A percentile compares a stretch with the other conserved stretches of the same genome.
Conservation (phyloP, 2,797 vertebrate species). For the Gymnothorax reevesii region DNA sequence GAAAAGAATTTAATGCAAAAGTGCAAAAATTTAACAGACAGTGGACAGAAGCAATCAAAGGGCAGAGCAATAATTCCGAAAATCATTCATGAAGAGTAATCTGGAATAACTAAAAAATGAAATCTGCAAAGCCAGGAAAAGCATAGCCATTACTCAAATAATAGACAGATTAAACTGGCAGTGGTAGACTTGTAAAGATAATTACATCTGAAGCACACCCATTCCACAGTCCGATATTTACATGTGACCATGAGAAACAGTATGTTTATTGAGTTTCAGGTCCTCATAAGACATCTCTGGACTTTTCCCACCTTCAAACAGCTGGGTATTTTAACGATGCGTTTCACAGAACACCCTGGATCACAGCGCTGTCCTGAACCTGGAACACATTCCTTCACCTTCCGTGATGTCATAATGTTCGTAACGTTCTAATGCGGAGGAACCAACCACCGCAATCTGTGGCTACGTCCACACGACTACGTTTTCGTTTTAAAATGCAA, state of each 20-base stretch:
- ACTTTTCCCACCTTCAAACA: neutral
- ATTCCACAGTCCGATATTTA: neutral
- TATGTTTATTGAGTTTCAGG: neutral
- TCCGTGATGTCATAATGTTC: too few relatives aligned
- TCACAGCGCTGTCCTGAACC: neutral
- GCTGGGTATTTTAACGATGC: neutral
- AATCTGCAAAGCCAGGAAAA: neutral
- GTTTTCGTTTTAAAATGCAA: too few relatives aligned
- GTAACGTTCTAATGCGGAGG: too few relatives aligned
- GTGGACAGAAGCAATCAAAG: conserved; percentile 15
- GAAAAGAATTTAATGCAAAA: conserved; percentile 40
- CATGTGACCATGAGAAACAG: neutral
- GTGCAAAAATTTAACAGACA: conserved; percentile 7
- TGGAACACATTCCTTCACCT: too few relatives aligned
- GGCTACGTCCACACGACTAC: too few relatives aligned
- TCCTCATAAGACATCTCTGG: neutral
- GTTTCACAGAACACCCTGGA: neutral
- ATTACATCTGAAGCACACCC: neutral
- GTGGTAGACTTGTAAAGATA: neutral
- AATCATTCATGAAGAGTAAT: neutral
- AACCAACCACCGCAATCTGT: too few relatives aligned
- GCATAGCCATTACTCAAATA: neutral
- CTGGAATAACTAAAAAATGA: neutral
- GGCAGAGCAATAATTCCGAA: neutral
- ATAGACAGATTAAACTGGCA: neutral